phyloP scores from a whole-genome alignment of 2,113 vertebrate species.

The Silurus meridionalis region DNA sequence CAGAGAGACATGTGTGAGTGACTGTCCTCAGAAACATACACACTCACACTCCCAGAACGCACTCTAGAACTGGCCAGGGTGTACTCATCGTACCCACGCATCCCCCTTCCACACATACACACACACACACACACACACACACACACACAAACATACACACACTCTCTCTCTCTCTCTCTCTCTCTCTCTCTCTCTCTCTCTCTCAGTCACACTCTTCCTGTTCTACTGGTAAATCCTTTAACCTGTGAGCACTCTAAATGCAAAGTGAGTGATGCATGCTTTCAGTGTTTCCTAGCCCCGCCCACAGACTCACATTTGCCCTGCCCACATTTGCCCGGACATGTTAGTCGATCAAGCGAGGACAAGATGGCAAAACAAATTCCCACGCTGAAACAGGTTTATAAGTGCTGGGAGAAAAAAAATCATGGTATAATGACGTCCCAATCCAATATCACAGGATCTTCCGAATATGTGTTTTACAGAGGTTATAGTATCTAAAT shows the following conservation, averaged over 20 bases:
- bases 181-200: conserved; percentile 41
- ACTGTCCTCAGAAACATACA: conserved; percentile 60
- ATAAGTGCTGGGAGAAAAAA: background rate
- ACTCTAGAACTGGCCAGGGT: conserved; percentile 35
- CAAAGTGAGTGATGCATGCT: conserved; percentile 23
- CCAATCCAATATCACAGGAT: background rate
- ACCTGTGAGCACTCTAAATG: conserved; percentile 26
- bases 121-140: conserved; percentile 36
- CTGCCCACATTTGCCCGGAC: conserved; percentile 43
- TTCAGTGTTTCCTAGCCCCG: conserved; percentile 1
- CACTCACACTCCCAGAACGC: conserved; percentile 29
- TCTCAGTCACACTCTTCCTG: conserved; percentile 58
- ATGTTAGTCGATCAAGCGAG: conserved; percentile 25
- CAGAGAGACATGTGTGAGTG: conserved; percentile 85
- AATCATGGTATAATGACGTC: background rate
- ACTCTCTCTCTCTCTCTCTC: conserved; percentile 12
- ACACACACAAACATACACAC: too few species aligned
- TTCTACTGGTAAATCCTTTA: conserved; percentile 61
- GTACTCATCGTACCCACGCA: conserved; percentile 34
- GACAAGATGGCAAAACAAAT: conserved; percentile 10
- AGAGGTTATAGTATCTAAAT: background rate
- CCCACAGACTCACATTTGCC: conserved; percentile 40
- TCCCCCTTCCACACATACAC: background rate
- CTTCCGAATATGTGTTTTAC: background rate
- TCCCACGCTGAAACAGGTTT: conserved; percentile 9